A percentile compares a stretch with the other conserved stretches of the same genome.
phyloP scores from a whole-genome alignment of 2,888 invertebrate species.

The Bedellia somnulentella region DNA sequence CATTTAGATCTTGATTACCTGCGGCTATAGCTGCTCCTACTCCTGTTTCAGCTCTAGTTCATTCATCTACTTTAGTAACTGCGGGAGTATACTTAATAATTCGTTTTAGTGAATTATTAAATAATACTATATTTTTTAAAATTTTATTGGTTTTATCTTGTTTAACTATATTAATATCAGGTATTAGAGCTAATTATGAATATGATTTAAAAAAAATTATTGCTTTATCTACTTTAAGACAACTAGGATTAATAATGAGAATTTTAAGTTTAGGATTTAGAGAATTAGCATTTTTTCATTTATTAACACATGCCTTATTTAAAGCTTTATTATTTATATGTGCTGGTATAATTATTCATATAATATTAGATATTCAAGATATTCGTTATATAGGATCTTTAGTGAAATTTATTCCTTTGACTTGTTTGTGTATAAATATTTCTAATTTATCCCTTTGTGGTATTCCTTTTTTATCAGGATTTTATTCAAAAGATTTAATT shows the following conservation, averaged over 20 bases:
- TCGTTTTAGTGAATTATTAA: conserved; percentile 64
- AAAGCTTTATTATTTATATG: conserved; percentile 74
- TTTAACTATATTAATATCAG: conserved; percentile 64
- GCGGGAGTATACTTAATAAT: conserved; percentile 75
- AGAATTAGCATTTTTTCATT: conserved; percentile 70
- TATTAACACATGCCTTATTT: conserved; percentile 72
- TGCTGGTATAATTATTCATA: conserved; percentile 70
- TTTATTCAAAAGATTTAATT: conserved; percentile 68
- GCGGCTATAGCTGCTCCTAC: conserved; percentile 78
- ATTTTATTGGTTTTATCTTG: conserved; percentile 57
- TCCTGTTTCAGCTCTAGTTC: conserved; percentile 72
- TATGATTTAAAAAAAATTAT: conserved; percentile 78
- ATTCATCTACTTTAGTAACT: conserved; percentile 79
- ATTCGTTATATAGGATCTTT: too few species aligned
- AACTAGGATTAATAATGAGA: conserved; percentile 73
- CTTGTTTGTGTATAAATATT: too few species aligned
- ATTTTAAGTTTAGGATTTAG: conserved; percentile 57
- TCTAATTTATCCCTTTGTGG: conserved; percentile 66
- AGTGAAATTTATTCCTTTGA: conserved; percentile 48
- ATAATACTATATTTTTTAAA: conserved; percentile 30
- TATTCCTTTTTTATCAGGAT: conserved; percentile 65
- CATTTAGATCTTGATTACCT: conserved; percentile 76
- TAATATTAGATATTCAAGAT: conserved; percentile 62
- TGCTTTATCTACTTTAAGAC: conserved; percentile 76
- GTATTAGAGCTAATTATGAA: conserved; percentile 64